These are phyloP conservation scores for Coregonus sp. DNA, from an alignment of 2,797 vertebrate genomes.

Conservation along the genomic window DNA sequence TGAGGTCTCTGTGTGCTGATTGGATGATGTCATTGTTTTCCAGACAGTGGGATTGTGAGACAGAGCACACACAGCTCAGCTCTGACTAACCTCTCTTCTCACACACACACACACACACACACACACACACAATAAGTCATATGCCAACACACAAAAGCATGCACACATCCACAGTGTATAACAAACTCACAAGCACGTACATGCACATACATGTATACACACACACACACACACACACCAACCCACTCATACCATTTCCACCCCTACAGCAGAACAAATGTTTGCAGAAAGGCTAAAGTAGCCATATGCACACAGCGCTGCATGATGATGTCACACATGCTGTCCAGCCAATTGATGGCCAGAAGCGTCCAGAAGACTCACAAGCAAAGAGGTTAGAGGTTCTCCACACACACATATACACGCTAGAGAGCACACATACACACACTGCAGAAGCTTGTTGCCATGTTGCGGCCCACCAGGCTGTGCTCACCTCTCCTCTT, in stretches of 20 bases:
- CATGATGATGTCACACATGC: background rate
- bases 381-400: background rate
- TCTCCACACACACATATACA: background rate
- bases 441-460: background rate
- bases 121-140: background rate
- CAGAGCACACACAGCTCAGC: constrained; percentile 19
- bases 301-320: background rate
- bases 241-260: background rate
- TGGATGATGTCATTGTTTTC: too few relatives aligned
- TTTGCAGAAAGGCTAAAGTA: background rate
- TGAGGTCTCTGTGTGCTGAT: background rate
- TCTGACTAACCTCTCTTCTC: constrained; percentile 13
- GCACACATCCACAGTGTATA: background rate
- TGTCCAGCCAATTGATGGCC: background rate
- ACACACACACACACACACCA: constrained; percentile 3
- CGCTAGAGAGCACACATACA: background rate
- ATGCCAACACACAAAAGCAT: background rate
- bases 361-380: background rate
- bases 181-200: background rate
- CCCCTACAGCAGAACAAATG: background rate
- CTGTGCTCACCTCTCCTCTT: constrained; percentile 90
- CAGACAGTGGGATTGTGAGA: constrained; percentile 4
- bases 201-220: background rate
- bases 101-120: background rate
- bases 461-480: background rate